Conservation (phyloP, 1,140 invertebrate genomes). For the Atta cephalotes region DNA sequence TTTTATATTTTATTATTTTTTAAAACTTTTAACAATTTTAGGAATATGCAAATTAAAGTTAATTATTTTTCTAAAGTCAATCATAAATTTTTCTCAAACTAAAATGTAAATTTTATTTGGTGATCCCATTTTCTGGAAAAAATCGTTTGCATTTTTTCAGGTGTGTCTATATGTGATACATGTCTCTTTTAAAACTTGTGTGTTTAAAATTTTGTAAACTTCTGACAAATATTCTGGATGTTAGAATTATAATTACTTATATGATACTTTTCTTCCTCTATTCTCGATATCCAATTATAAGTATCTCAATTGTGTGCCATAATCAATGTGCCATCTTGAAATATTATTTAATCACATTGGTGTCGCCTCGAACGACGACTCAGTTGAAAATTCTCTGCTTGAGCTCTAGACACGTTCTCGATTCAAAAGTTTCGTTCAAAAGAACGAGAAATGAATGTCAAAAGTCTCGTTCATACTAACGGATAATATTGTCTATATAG, state of each 20-base stretch:
- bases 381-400: constrained; percentile 11
- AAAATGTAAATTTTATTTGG: neutral
- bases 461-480: neutral
- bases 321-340: neutral
- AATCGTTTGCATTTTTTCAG: neutral
- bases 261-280: neutral
- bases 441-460: constrained; percentile 9
- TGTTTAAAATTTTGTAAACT: neutral
- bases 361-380: neutral
- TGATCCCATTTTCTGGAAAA: neutral
- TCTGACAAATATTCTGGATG: neutral
- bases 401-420: constrained; percentile 3
- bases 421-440: constrained; percentile 9
- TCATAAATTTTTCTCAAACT: neutral
- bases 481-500: neutral
- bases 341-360: neutral
- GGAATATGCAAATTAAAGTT: neutral
- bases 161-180: neutral
- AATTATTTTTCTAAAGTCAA: neutral
- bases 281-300: neutral
- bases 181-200: neutral
- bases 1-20: neutral
- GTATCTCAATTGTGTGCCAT: neutral
- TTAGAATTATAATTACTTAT: neutral
- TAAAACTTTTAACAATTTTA: neutral